Percentiles rank a stretch among this genome's conserved stretches.
phyloP scores from a whole-genome alignment of 2,888 invertebrate species.

The Lottia gigantea region DNA sequence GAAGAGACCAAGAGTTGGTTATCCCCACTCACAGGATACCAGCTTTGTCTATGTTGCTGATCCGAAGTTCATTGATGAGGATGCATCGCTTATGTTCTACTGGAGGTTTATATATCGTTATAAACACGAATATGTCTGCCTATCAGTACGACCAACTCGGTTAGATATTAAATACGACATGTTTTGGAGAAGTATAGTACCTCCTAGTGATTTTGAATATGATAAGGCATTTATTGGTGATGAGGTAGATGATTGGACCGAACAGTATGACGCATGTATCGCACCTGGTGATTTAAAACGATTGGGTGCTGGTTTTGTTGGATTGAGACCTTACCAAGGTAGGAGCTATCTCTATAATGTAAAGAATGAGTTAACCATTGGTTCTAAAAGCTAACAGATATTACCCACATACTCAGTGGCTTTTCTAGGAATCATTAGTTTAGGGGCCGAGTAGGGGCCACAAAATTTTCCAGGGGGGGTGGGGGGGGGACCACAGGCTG shows the following conservation, averaged over 20 bases:
- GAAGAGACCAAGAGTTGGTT: background rate
- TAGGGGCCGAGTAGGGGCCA: no score
- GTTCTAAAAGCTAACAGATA: no score
- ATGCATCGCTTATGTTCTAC: conserved; percentile 18
- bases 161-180: conserved; percentile 13
- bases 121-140: conserved; percentile 11
- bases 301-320: conserved; percentile 3
- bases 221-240: background rate
- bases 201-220: conserved; percentile 16
- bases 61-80: conserved; percentile 13
- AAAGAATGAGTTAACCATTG: no score
- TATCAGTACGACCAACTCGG: background rate
- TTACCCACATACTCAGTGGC: no score
- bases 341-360: background rate
- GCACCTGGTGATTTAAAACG: background rate
- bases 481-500: no score
- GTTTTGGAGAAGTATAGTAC: conserved; percentile 12
- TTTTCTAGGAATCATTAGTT: no score
- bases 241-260: background rate
- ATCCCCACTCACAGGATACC: background rate
- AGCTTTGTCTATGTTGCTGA: background rate
- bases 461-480: no score
- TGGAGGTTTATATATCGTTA: conserved; percentile 19
- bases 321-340: background rate
- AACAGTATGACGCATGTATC: background rate